These are phyloP conservation scores for Leptinotarsa defecta DNA, from an alignment of 1,140 invertebrate species.

Conservation along the genomic window DNA sequence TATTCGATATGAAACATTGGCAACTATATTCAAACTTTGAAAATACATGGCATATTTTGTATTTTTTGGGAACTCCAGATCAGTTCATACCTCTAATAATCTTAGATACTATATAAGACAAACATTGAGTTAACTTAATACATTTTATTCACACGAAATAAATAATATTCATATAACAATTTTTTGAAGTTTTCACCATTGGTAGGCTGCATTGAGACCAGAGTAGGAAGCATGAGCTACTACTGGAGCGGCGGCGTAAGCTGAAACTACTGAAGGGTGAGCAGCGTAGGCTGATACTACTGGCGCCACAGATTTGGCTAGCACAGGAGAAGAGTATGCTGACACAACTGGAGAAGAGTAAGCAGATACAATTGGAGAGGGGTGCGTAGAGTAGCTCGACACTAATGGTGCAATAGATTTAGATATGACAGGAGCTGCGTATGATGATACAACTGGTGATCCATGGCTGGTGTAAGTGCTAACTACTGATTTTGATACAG, in stretches of 20 bases:
- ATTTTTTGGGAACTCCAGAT: too few species aligned
- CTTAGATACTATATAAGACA: too few species aligned
- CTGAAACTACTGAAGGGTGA: constrained; percentile 53
- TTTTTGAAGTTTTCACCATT: not conserved
- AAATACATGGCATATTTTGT: too few species aligned
- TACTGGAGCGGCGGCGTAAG: constrained; percentile 55
- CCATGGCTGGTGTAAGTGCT: constrained; percentile 11
- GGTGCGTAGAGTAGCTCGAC: not conserved
- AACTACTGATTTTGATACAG: constrained; percentile 8
- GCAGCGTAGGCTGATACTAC: constrained; percentile 46
- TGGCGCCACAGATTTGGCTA: constrained; percentile 39
- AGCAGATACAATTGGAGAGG: not conserved
- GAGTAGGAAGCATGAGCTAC: not conserved
- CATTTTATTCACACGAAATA: too few species aligned
- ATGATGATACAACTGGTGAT: not conserved
- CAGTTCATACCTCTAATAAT: too few species aligned
- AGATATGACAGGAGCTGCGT: not conserved
- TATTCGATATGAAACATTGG: too few species aligned
- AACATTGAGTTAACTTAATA: too few species aligned
- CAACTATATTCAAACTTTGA: too few species aligned
- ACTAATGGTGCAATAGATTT: not conserved
- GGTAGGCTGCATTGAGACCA: not conserved
- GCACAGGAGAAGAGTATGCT: constrained; percentile 13
- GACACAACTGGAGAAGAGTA: not conserved
- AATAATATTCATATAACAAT: too few species aligned